A percentile compares a stretch with the other conserved stretches of the same genome.
phyloP scores from a whole-genome alignment of 92 coral and sea anemone species.

The Palythoa grandis region DNA sequence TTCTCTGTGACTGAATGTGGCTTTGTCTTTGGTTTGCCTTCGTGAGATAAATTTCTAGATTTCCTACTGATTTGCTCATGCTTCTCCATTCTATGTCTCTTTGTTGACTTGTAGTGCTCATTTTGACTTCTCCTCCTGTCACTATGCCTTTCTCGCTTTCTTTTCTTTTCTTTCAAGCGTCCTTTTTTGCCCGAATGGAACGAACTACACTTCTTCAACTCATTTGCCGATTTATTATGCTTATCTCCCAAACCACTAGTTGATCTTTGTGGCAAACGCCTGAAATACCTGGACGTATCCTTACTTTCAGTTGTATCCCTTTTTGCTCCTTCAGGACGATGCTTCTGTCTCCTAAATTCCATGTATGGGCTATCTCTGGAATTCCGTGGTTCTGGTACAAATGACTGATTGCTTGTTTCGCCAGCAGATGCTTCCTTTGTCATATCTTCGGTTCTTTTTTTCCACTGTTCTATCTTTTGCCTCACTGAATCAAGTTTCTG shows the following conservation, averaged over 20 bases:
- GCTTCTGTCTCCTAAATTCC: slow-evolving; percentile 9
- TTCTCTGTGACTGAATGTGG: not conserved
- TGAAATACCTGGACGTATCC: not conserved
- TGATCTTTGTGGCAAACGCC: slow-evolving; percentile 20
- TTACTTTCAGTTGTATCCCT: not conserved
- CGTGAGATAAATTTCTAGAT: not conserved
- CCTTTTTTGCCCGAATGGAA: slow-evolving; percentile 43
- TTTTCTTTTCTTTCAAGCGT: slow-evolving; percentile 28
- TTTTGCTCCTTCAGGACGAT: not conserved
- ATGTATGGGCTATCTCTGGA: not conserved
- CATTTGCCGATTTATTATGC: slow-evolving; percentile 62
- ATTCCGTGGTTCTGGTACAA: not conserved
- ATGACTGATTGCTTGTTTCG: not conserved
- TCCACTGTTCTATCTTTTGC: slow-evolving; percentile 80
- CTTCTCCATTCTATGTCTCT: not conserved
- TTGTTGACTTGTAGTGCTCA: not conserved
- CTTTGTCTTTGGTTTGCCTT: not conserved
- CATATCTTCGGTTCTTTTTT: slow-evolving; percentile 37
- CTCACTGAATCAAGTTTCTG: slow-evolving; percentile 70
- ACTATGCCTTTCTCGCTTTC: slow-evolving; percentile 23
- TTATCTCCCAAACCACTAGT: not conserved
- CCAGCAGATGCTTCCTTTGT: not conserved
- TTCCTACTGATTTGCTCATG: not conserved
- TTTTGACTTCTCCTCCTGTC: not conserved
- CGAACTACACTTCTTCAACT: slow-evolving; percentile 66